Evolutionary conservation across 2,797 vertebrate genomes (phyloP).

Genomic region (Nyctalus aviator): DNA sequence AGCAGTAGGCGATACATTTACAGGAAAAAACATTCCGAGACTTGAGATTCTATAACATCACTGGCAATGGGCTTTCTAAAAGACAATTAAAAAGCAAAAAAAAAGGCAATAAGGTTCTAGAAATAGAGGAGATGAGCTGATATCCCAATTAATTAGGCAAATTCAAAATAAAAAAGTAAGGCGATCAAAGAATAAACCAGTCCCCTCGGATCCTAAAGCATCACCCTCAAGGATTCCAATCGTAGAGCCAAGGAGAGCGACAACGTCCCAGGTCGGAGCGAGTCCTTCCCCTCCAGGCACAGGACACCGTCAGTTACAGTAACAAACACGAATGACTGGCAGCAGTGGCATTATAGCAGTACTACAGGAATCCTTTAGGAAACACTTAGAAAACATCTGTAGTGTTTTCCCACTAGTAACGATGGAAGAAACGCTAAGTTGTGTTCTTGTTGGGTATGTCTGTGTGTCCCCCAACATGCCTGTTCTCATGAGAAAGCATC

Average conservation of each 20-base stretch:
- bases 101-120: neutral
- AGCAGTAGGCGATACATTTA: neutral
- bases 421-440: slow-evolving; percentile 19
- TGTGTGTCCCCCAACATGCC: neutral
- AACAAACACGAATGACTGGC: neutral
- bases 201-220: neutral
- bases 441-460: neutral
- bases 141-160: slow-evolving; percentile 1
- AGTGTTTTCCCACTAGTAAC: neutral
- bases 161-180: neutral
- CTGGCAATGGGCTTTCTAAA: neutral
- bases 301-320: neutral
- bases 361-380: neutral
- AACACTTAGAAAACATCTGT: neutral
- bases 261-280: neutral
- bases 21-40: slow-evolving; percentile 31
- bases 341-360: neutral
- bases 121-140: slow-evolving; percentile 5
- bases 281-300: neutral
- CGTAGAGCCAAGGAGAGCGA: neutral
- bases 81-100: neutral
- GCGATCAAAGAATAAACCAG: neutral
- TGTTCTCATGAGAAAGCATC: neutral
- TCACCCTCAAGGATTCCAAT: neutral
- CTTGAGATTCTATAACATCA: neutral